phyloP scores from a whole-genome alignment of 2,888 invertebrate genomes.

The Agrochola lychnidis region DNA sequence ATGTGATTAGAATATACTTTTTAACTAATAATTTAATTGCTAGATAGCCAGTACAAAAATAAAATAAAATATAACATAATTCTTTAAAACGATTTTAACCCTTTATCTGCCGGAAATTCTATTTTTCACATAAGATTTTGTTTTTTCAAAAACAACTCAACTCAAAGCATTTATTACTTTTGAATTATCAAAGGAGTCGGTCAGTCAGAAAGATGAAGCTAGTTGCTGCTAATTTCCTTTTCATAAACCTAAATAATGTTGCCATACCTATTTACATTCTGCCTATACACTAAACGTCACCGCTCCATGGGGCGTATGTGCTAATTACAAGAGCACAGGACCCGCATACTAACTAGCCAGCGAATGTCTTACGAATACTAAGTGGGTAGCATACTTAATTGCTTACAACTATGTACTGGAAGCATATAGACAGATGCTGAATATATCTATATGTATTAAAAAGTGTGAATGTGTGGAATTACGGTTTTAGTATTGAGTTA shows the following conservation, averaged over 20 bases:
- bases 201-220: too few relatives aligned
- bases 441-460: neutral
- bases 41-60: too few relatives aligned
- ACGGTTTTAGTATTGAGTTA: neutral
- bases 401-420: conserved; percentile 58
- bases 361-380: conserved; percentile 70
- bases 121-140: neutral
- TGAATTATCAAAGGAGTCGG: too few relatives aligned
- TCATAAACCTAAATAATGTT: conserved; percentile 11
- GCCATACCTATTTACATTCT: conserved; percentile 23
- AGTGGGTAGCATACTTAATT: conserved; percentile 65
- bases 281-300: conserved; percentile 54
- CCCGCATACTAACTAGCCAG: conserved; percentile 70
- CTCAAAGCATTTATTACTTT: too few relatives aligned
- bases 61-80: neutral
- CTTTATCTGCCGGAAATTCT: neutral
- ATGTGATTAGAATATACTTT: neutral
- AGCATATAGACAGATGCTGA: conserved; percentile 23
- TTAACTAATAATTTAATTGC: neutral
- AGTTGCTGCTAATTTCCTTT: too few relatives aligned
- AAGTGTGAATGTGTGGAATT: neutral
- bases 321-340: conserved; percentile 70
- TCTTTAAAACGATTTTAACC: neutral
- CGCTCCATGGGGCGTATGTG: conserved; percentile 64
- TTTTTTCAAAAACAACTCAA: neutral